These are phyloP conservation scores for Crypturellus tataupa DNA, from an alignment of 2,797 vertebrate genomes.

Conservation along the genomic window DNA sequence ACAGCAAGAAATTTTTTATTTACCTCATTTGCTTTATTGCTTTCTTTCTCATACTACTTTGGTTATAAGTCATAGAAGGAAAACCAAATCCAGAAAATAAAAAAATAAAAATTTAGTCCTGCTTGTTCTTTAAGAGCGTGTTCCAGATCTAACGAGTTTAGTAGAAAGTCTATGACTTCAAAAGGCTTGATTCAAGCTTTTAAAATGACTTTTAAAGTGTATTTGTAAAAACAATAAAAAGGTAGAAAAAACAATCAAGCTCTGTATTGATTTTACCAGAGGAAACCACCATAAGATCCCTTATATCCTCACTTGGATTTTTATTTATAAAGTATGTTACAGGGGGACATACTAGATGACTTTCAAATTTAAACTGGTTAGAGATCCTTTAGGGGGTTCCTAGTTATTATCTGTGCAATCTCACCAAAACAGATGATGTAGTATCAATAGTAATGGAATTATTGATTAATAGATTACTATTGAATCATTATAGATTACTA, in stretches of 20 bases:
- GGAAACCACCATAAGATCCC: not conserved
- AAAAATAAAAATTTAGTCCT: not conserved
- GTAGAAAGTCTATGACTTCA: not conserved
- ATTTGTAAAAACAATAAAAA: not conserved
- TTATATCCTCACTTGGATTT: not conserved
- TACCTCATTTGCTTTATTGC: not conserved
- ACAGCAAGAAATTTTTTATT: not conserved
- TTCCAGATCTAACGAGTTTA: not conserved
- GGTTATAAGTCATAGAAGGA: not conserved
- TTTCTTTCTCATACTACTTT: not conserved
- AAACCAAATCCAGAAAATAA: not conserved
- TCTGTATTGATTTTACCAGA: constrained; percentile 1
- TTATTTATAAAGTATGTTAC: constrained; percentile 17
- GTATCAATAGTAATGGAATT: constrained; percentile 78
- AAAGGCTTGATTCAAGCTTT: not conserved
- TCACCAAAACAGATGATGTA: constrained; percentile 70
- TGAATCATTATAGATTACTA: constrained; percentile 75
- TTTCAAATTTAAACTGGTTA: constrained; percentile 64
- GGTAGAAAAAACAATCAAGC: not conserved
- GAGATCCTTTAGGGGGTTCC: constrained; percentile 45
- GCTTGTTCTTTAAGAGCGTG: not conserved
- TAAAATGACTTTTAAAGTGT: not conserved
- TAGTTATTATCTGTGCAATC: constrained; percentile 10
- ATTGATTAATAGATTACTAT: constrained; percentile 76
- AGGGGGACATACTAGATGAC: not conserved